Evolutionary conservation across 35 echinoderm and acorn worm species (phyloP), one percentile per base, ranked within the genome.

Genomic region (Lytechinus variegatus): DNA sequence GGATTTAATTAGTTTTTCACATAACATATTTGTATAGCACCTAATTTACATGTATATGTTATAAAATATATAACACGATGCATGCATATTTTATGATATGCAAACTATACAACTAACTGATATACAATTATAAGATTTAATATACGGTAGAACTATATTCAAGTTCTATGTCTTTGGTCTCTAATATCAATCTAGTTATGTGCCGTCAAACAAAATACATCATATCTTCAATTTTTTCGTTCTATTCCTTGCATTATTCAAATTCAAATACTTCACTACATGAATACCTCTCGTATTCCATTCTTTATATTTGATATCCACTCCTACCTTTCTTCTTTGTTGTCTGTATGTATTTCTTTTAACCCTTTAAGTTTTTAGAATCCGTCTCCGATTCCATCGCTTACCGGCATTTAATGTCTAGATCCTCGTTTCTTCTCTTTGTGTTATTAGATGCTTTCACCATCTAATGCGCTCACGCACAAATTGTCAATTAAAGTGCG

Each of bases 401-500:
- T 58, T 58, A 13, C 56, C 66, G 66, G n/a, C 21, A 79, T 79
- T 79, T 79, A 79, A 79, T n/a, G 66, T 24, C 19, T 16, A 79
- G 66, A 79, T 79, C 16, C 66, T 58, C 56, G 2, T 58, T n/a
- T 79, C 66, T 79, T 79, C 12, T 19, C 14, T 24, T 79, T 79
- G 66, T n/a, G 16, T 16, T 79, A 16, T 14, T 12, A 19, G 5
- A 79, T 79, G 66, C 66, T 79, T 79, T 79, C 66, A 79, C 16
- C 66, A 79, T 79, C 66, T 79, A 79, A 79, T 79, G 66, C 66
- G 66, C 66, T 79, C 66, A 16, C 66, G 5, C 66, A 79, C 66
- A 79, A 79, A 79, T 79, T 79, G 66, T 79, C 66, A 79, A 79
- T 79, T 79, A 79, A 79, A 79, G 66, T 16, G 21, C 66, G 66